Evolutionary conservation across 2,113 vertebrate genomes (phyloP), one percentile per base, ranked within the genome.

Genomic region (Lycaon pictus): DNA sequence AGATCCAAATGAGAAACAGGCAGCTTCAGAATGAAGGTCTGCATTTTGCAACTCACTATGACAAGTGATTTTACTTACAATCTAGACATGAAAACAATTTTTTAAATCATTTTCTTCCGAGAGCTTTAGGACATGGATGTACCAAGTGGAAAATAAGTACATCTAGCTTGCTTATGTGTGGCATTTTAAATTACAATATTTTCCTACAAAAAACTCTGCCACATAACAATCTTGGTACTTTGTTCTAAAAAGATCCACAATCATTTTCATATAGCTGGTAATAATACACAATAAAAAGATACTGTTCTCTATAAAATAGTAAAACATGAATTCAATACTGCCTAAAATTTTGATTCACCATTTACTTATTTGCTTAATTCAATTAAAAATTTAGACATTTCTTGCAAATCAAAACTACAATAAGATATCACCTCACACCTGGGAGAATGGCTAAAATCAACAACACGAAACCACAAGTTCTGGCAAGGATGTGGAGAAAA

Each of bases 331-430:
- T 98, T 98, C 97, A 98, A 98, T 98, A 98, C 92, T 84, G 48
- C 93, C 98, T 98, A 98, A 98, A 98, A 98, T 98, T 98, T 98
- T 98, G 96, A 98, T 98, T 98, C 96, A 97, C 97, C 97, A 97
- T 98, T 93, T 98, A 98, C 97, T 93, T 98, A 98, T 96, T 98
- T 98, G 98, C 97, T 98, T 98, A 99, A 98, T 98, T 98, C 98
- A 98, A 98, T 96, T 98, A 96, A 98, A 98, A 99, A 99, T 98
- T 98, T 98, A 98, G 98, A 98, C 97, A 98, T 98, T 98, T 98
- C 98, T 98, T 77, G 43, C 25, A 77, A 77, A 51, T 27, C 74
- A 51, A 77, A 72, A 51, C 43, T 51, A 16, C 43, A 77, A 27
- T 77, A 43, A 77, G 43, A 2, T 77, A 77, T 51, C 43, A 77